Base-by-base conservation (phyloP, 2,113 vertebrate genomes). In the Pelodiscus sinensis region DNA sequence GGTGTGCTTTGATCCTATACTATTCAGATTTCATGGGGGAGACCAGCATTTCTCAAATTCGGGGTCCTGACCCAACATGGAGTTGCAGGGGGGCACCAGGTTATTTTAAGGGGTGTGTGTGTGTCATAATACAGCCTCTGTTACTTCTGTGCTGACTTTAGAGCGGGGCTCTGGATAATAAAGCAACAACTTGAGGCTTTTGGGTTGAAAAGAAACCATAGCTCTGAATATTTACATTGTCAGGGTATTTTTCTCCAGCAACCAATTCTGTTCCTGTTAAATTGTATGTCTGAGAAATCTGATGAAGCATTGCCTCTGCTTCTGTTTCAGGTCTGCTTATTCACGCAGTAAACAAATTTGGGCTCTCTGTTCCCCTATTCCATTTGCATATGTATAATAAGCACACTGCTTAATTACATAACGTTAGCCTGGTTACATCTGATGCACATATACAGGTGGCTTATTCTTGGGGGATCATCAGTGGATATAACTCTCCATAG, bases 401-500 rank as follows among this genome's bases (percentile, higher is more conserved):
- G 96, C 89, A 56, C 90, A 82, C 90, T 82, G 8, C 55, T 89
- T 25, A 81, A 80, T 96, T 50, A 0, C 81, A 0, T 2, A 31
- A 2, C 90, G 6, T 38, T 50, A 38, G 11, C 13, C 38, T 77
- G 68, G 83, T 89, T 89, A 9, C 93, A 91, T 95, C 27, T 93
- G 94, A 83, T 92, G 89, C 62, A 90, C 81, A 90, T 85, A 79
- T n/a, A 1, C 44, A 4, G 92, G 16, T 38, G 77, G 1, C 68
- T 82, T 27, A 19, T 84, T 92, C 88, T 90, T 0, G 35, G 54
- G 60, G 62, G 60, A 79, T 79, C 77, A 25, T 73, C 10, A 82
- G 29, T 10, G 56, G 38, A 86, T 50, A 60, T 62, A 68, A 92
- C 93, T 96, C 93, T 92, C 65, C 92, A 8, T 93, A 75, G 1